Percentiles rank a stretch among this genome's conserved stretches.
phyloP scores from a whole-genome alignment of 2,797 vertebrate species.

The Acridotheres tristis region DNA sequence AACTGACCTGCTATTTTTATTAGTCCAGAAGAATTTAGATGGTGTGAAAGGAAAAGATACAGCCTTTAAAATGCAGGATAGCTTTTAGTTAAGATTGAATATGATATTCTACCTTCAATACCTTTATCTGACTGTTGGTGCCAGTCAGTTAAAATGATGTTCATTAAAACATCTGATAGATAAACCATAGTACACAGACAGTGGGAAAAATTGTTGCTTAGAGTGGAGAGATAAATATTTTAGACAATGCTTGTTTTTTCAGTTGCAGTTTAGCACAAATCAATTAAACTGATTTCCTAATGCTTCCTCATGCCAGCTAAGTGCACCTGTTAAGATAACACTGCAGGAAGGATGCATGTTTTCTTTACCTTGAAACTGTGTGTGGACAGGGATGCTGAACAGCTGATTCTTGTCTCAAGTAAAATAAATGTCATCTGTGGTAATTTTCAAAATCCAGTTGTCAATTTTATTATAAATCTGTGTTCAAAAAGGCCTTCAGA shows the following conservation, averaged over 20 bases:
- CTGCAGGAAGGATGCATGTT: background rate
- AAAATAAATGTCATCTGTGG: background rate
- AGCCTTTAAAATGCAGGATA: background rate
- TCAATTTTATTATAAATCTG: background rate
- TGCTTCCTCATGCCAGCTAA: background rate
- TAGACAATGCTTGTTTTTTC: background rate
- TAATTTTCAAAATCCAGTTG: background rate
- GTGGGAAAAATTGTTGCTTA: background rate
- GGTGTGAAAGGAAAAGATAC: constrained; percentile 15
- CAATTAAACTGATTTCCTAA: background rate
- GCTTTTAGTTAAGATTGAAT: constrained; percentile 1
- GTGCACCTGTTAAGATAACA: constrained; percentile 3
- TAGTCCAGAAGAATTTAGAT: constrained; percentile 6
- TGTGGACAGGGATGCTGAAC: background rate
- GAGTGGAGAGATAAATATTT: background rate
- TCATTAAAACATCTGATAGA: background rate
- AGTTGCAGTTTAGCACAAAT: background rate
- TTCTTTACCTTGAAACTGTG: background rate
- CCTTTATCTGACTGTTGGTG: constrained; percentile 28
- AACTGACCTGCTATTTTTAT: constrained; percentile 31
- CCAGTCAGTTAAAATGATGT: constrained; percentile 7
- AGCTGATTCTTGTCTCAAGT: background rate
- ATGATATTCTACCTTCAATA: constrained; percentile 1
- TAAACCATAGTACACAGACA: background rate
- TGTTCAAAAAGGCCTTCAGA: constrained; percentile 5